Percentiles rank a stretch among this genome's conserved stretches.
Evolutionary conservation across 2,797 vertebrate species (phyloP).

Genomic region (Alosa sapidissima): DNA sequence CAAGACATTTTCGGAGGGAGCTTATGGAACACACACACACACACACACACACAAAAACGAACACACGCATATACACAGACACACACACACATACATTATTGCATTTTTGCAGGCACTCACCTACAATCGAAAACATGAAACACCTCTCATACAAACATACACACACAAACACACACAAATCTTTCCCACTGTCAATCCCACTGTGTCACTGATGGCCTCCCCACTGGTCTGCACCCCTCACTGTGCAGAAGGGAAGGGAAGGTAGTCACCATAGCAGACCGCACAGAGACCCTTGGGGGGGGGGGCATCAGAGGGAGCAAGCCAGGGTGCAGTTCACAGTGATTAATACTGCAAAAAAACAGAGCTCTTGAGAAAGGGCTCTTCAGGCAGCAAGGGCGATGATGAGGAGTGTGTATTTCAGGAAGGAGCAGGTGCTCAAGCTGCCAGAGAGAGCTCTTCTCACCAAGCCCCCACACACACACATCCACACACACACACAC

Average conservation of each 20-base stretch:
- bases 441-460: not conserved
- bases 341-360: not conserved
- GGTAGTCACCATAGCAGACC: not conserved
- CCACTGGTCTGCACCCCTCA: not conserved
- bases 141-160: not conserved
- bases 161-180: not conserved
- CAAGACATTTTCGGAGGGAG: not conserved
- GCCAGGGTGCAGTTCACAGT: not conserved
- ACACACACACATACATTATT: not conserved
- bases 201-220: not conserved
- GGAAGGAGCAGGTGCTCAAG: not conserved
- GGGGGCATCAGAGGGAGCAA: not conserved
- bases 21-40: not conserved
- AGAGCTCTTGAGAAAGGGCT: not conserved
- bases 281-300: not conserved
- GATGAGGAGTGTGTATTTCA: no score
- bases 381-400: no score
- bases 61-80: constrained; percentile 9
- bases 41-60: not conserved
- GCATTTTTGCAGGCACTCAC: not conserved
- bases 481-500: not conserved
- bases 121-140: no score
- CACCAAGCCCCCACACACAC: not conserved
- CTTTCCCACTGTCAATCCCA: not conserved
- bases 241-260: not conserved